These are phyloP conservation scores for human DNA, from an alignment of 2,113 vertebrate species.

Conservation along the genomic window DNA sequence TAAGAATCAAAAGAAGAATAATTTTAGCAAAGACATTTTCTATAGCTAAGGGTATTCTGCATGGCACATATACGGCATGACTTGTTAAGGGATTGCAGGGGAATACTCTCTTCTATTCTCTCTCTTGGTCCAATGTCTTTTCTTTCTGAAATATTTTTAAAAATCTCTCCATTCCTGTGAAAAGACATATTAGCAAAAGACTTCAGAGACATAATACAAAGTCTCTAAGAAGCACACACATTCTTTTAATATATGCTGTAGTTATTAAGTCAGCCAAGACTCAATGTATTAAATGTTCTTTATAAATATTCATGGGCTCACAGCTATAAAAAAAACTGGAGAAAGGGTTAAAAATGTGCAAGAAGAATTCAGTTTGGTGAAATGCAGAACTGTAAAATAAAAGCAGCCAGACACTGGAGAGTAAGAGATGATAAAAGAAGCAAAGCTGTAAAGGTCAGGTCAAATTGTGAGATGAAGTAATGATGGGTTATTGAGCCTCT, in stretches of 20 bases:
- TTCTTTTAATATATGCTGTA: conserved; percentile 6
- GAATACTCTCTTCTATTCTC: neutral
- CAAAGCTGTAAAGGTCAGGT: conserved; percentile 26
- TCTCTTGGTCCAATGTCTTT: neutral
- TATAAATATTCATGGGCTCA: neutral
- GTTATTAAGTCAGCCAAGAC: neutral
- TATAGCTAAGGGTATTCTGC: neutral
- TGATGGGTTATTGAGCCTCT: conserved; percentile 1
- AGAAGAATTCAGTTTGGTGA: neutral
- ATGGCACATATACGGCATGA: neutral
- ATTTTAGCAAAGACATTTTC: neutral
- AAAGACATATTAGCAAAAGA: neutral
- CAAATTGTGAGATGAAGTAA: conserved; percentile 30
- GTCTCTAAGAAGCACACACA: neutral
- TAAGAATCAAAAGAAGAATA: neutral
- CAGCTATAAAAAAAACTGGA: neutral
- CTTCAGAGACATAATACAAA: neutral
- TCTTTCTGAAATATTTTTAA: neutral
- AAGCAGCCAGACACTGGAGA: neutral
- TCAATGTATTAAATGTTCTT: neutral
- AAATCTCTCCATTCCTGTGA: neutral
- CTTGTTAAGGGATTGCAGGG: neutral
- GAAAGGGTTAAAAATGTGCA: neutral
- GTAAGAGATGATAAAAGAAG: conserved; percentile 11
- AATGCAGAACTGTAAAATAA: neutral